phyloP scores from a whole-genome alignment of 1,140 invertebrate species.

The Drepana arcuata region DNA sequence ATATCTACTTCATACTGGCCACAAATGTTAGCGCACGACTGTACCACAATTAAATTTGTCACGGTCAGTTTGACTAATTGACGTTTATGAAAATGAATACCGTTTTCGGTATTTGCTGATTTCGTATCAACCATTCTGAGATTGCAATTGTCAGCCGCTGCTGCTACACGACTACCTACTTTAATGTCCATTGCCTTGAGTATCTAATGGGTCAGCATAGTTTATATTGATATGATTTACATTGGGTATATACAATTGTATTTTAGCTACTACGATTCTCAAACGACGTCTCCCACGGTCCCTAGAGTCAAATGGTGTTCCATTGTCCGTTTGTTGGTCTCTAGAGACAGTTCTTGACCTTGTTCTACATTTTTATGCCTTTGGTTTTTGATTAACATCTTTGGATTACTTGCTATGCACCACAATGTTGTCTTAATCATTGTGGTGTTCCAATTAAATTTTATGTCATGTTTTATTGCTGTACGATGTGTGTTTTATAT shows the following conservation, averaged over 20 bases:
- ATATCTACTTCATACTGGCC: too few species aligned
- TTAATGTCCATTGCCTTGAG: constrained; percentile 3
- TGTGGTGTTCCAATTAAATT: too few species aligned
- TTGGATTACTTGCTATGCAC: too few species aligned
- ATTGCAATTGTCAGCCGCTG: constrained; percentile 5
- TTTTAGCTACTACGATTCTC: constrained; percentile 5
- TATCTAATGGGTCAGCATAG: too few species aligned
- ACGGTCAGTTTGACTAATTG: constrained; percentile 22
- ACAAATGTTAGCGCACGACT: constrained; percentile 17
- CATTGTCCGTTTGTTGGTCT: constrained; percentile 43
- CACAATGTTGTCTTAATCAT: too few species aligned
- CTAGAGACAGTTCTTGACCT: constrained; percentile 58
- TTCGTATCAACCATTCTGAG: constrained; percentile 15
- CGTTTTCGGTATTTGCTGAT: constrained; percentile 27
- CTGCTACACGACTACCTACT: constrained; percentile 9
- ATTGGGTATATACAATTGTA: too few species aligned
- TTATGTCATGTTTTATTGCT: too few species aligned
- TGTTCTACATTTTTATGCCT: constrained; percentile 43
- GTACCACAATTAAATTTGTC: constrained; percentile 22
- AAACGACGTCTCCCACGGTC: constrained; percentile 50
- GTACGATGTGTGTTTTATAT: too few species aligned
- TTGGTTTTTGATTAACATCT: constrained; percentile 9
- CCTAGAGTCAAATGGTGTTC: constrained; percentile 33
- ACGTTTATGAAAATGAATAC: constrained; percentile 26
- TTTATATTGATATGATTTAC: too few species aligned